phyloP scores from a whole-genome alignment of 2,888 invertebrate genomes.

The Cryptocheilus praepositus region DNA sequence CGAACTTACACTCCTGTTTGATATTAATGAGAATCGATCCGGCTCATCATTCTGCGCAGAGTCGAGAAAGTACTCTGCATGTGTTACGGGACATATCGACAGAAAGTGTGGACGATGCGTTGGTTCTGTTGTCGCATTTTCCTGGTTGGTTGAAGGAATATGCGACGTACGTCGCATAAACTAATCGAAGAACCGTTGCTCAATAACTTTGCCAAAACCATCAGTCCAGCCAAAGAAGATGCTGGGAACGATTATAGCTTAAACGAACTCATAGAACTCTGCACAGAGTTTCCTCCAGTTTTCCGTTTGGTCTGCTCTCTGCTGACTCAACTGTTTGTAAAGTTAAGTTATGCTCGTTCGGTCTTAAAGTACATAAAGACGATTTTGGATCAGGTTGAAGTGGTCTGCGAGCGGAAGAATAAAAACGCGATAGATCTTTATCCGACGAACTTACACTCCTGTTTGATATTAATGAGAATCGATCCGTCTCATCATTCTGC shows the following conservation, averaged over 20 bases:
- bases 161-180: too few species aligned
- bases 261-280: constrained; percentile 47
- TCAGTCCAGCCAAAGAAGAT: constrained; percentile 29
- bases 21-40: constrained; percentile 62
- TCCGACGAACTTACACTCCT: constrained; percentile 58
- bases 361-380: constrained; percentile 54
- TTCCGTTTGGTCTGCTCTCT: constrained; percentile 56
- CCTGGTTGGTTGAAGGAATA: constrained; percentile 58
- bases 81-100: constrained; percentile 48
- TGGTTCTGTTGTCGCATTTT: constrained; percentile 64
- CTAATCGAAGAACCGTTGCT: too few species aligned
- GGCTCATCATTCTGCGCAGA: constrained; percentile 47
- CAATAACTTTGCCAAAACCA: too few species aligned
- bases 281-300: constrained; percentile 49
- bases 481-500: constrained; percentile 53
- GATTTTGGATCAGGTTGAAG: constrained; percentile 45
- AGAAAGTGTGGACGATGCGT: constrained; percentile 44
- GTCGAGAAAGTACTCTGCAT: constrained; percentile 51
- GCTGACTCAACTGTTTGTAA: constrained; percentile 59
- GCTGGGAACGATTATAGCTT: constrained; percentile 7
- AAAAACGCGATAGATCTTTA: constrained; percentile 64
- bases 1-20: constrained; percentile 53
- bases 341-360: constrained; percentile 47
- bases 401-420: constrained; percentile 36
- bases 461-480: constrained; percentile 60